Percentiles rank a stretch among this genome's conserved stretches.
Evolutionary conservation across 1,140 invertebrate species (phyloP).

Genomic region (Drosophila biarmipes): DNA sequence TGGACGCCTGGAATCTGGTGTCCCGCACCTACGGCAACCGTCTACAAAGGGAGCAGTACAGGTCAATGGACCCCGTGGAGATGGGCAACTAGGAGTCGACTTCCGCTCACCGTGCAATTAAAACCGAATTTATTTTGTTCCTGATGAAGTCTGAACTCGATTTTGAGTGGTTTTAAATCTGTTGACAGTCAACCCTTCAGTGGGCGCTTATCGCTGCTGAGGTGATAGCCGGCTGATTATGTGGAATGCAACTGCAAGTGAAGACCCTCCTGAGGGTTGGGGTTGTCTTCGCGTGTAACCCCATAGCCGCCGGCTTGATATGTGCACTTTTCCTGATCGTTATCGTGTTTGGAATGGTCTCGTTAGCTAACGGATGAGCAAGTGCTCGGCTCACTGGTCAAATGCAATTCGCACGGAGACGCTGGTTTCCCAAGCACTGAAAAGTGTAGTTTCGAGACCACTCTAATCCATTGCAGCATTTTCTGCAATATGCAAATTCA

Average conservation of each 20-base stretch:
- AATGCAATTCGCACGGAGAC: constrained; percentile 47
- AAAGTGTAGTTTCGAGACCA: constrained; percentile 83
- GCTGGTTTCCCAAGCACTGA: constrained; percentile 14
- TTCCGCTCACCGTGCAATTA: constrained; percentile 1
- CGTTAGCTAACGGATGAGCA: constrained; percentile 81
- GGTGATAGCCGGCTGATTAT: constrained; percentile 53
- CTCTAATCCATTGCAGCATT: constrained; percentile 80
- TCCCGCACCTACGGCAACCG: constrained; percentile 93
- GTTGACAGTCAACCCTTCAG: neutral
- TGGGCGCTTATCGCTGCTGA: constrained; percentile 44
- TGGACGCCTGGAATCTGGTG: constrained; percentile 97
- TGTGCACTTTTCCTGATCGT: constrained; percentile 69
- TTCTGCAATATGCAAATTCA: constrained; percentile 75
- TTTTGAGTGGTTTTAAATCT: neutral
- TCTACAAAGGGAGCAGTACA: constrained; percentile 88
- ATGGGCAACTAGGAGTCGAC: constrained; percentile 15
- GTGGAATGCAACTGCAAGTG: constrained; percentile 15
- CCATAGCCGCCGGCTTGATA: constrained; percentile 53
- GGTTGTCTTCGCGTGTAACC: constrained; percentile 23
- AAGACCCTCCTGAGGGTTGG: constrained; percentile 1
- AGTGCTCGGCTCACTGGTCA: constrained; percentile 50
- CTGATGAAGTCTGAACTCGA: neutral
- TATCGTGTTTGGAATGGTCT: constrained; percentile 84
- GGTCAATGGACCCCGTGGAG: constrained; percentile 8
- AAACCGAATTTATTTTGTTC: constrained; percentile 4